Evolutionary conservation across 2,888 invertebrate species (phyloP).

Genomic region (Stomorhina lunata): DNA sequence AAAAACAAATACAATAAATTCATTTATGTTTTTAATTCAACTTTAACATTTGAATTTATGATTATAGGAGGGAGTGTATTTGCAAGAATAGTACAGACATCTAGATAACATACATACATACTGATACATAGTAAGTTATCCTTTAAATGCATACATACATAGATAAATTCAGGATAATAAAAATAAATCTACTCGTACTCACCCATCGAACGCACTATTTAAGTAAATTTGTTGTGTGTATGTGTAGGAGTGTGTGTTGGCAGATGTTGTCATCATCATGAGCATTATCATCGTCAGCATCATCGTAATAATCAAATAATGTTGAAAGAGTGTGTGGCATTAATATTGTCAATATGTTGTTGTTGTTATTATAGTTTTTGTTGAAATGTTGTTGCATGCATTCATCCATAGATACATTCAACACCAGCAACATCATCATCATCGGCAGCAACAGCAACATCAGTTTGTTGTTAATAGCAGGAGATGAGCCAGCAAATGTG

Average conservation of each 20-base stretch:
- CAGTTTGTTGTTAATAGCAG: conserved; percentile 38
- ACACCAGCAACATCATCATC: too few relatives aligned
- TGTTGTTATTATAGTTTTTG: not conserved
- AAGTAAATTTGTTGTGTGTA: not conserved
- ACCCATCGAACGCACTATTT: conserved; percentile 62
- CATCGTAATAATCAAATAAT: conserved; percentile 47
- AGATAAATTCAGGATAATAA: not conserved
- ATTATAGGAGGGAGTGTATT: too few relatives aligned
- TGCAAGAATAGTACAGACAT: not conserved
- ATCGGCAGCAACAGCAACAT: too few relatives aligned
- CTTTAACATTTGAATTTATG: too few relatives aligned
- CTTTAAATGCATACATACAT: not conserved
- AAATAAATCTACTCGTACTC: conserved; percentile 37
- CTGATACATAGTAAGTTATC: not conserved
- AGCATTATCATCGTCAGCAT: too few relatives aligned
- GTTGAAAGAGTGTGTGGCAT: conserved; percentile 32
- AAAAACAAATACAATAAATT: too few relatives aligned
- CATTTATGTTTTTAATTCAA: not conserved
- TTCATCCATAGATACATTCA: conserved; percentile 11
- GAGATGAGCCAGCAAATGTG: conserved; percentile 28
- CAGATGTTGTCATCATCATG: conserved; percentile 41
- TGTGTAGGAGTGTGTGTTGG: not conserved
- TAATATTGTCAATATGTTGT: conserved; percentile 6
- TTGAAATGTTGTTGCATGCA: conserved; percentile 12
- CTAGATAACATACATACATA: not conserved